A percentile compares a stretch with the other conserved stretches of the same genome.
Conservation (phyloP, 2,888 invertebrate species). For the Tanytarsus gracilentus region DNA sequence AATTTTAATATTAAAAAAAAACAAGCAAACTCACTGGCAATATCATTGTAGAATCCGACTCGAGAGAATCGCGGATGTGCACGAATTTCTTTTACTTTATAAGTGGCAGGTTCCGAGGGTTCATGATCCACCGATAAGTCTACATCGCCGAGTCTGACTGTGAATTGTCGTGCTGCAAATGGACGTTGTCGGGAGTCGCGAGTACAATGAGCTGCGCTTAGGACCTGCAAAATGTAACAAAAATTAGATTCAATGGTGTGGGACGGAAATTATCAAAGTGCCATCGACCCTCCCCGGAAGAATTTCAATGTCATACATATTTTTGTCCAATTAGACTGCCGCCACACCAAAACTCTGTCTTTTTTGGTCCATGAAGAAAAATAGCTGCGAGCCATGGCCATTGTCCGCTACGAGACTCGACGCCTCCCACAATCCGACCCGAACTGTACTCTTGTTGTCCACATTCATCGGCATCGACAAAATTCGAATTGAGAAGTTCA, state of each 20-base stretch:
- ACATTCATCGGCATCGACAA: conserved; percentile 52
- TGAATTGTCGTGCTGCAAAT: conserved; percentile 84
- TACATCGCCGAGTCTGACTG: conserved; percentile 80
- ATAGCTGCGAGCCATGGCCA: conserved; percentile 98
- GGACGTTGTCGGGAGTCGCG: conserved; percentile 79
- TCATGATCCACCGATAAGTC: conserved; percentile 77
- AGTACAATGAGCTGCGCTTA: conserved; percentile 92
- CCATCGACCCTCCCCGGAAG: background rate
- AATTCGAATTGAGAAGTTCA: conserved; percentile 31
- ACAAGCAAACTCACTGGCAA: conserved; percentile 48
- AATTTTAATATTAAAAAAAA: background rate
- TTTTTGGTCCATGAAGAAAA: conserved; percentile 73
- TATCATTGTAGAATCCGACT: conserved; percentile 90
- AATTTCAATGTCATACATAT: conserved; percentile 43
- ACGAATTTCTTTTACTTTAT: conserved; percentile 64
- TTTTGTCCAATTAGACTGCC: conserved; percentile 74
- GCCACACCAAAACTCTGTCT: conserved; percentile 90
- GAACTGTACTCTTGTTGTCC: conserved; percentile 74
- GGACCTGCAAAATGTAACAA: conserved; percentile 31
- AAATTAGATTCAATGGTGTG: conserved; percentile 7
- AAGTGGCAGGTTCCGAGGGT: conserved; percentile 72
- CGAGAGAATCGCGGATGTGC: conserved; percentile 80
- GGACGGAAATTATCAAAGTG: background rate
- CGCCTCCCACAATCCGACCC: conserved; percentile 86
- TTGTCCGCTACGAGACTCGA: conserved; percentile 70